Base-by-base conservation (phyloP, 1,140 invertebrate species). In the Zophobas morio region DNA sequence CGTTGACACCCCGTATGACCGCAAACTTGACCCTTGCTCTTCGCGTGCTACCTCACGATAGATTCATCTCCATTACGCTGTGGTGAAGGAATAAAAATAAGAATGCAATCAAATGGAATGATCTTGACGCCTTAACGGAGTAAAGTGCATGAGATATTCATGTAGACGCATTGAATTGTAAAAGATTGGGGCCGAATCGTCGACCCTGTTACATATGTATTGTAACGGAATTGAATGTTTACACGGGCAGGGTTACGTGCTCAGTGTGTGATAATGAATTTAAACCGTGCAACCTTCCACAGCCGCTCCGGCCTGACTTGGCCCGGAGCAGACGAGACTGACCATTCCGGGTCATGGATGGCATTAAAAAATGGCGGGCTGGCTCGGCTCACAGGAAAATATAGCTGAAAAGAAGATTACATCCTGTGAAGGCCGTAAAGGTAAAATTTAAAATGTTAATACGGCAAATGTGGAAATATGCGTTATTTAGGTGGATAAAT, bases 141-240 rank as follows among this genome's bases (percentile, higher is more conserved):
- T 75, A 72, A 71, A 80, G 72, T 77, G 70, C 78, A 80, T 80
- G 72, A 46, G 79, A 75, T 75, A 76, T 80, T 80, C 76, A 76
- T 80, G 79, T 72, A 42, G 66, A 46, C 46, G 76, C 63, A 78
- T 80, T 80, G 79, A 80, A 80, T 80, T 80, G 79, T 80, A 80
- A 80, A 78, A 72, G 76, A 80, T 78, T 76, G 57, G 72, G 74
- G 71, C 60, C 51, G 76, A 80, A 77, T 75, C 56, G 76, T 57
- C 73, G 70, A 57, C 39, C 76, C 76, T 80, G 56, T 78, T 80
- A 80, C 79, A 80, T 80, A 80, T 78, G 76, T 80, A 80, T 80
- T 78, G 74, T 77, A 46, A 47, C 42, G 56, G 73, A 80, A 78
- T 78, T 78, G 76, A 71, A 78, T 80, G 79, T 80, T 80, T 78